Conservation (phyloP, 2,888 invertebrate species). For the Plebejus melissa region DNA sequence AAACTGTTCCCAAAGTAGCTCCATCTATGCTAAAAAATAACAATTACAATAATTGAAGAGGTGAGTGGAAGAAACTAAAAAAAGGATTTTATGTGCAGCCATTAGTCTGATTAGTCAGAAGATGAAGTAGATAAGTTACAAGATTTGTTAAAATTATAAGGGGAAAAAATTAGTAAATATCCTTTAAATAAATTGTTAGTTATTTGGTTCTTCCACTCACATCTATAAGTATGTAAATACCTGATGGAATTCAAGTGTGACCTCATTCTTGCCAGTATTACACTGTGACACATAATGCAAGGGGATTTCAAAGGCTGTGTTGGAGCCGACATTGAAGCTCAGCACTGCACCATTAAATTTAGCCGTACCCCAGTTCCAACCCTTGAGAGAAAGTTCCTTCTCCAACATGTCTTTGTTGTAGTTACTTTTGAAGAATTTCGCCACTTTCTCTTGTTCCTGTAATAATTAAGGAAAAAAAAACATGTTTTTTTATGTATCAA, state of each 20-base stretch:
- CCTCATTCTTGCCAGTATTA: conserved; percentile 97
- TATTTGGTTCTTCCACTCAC: too few relatives aligned
- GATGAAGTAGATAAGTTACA: too few relatives aligned
- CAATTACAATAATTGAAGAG: too few relatives aligned
- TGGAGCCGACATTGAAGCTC: conserved; percentile 89
- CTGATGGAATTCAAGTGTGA: conserved; percentile 98
- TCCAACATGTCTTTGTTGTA: conserved; percentile 93
- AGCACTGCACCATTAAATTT: conserved; percentile 93
- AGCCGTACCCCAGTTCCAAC: conserved; percentile 99
- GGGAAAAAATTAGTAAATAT: too few relatives aligned
- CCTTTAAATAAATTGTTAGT: too few relatives aligned
- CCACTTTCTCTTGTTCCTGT: conserved; percentile 95
- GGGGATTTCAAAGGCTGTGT: conserved; percentile 97
- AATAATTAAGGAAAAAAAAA: conserved; percentile 36
- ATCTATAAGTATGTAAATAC: conserved; percentile 56
- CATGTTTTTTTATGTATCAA: too few relatives aligned
- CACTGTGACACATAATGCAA: conserved; percentile 97
- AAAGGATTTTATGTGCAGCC: too few relatives aligned
- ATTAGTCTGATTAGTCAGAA: too few relatives aligned
- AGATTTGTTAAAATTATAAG: too few relatives aligned
- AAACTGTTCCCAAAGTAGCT: too few relatives aligned
- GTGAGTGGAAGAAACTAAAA: too few relatives aligned
- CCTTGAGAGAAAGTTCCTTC: conserved; percentile 95
- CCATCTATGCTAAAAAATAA: too few relatives aligned
- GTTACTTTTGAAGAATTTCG: conserved; percentile 90